phyloP scores from a whole-genome alignment of 1,140 invertebrate genomes.

The Eciton burchellii region DNA sequence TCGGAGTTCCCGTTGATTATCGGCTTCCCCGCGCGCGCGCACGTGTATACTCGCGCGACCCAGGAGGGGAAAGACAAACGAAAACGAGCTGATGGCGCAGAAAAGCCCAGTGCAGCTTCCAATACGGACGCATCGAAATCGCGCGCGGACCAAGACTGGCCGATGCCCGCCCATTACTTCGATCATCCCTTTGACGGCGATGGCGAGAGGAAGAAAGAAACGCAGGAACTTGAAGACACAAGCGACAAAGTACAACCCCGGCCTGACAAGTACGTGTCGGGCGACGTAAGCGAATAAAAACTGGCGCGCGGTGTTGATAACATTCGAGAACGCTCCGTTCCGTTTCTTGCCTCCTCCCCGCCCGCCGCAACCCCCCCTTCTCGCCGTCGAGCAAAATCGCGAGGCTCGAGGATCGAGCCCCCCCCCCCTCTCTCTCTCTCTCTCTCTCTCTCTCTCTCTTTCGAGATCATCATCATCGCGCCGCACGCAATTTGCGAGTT shows the following conservation, averaged over 20 bases:
- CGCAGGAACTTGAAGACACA: too few relatives aligned
- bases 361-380: too few relatives aligned
- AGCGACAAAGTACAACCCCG: too few relatives aligned
- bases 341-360: too few relatives aligned
- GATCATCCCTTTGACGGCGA: conserved; percentile 23
- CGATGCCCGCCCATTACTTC: not conserved
- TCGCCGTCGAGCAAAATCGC: too few relatives aligned
- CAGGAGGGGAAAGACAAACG: conserved; percentile 31
- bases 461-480: too few relatives aligned
- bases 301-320: not conserved
- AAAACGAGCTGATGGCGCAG: conserved; percentile 44
- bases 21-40: not conserved
- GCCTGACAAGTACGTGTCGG: conserved; percentile 6
- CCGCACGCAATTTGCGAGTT: too few relatives aligned
- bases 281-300: conserved; percentile 5
- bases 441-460: too few relatives aligned
- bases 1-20: conserved; percentile 36
- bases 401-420: too few relatives aligned
- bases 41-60: conserved; percentile 24
- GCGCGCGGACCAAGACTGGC: conserved; percentile 27
- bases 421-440: too few relatives aligned
- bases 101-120: conserved; percentile 38
- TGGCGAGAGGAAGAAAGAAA: not conserved
- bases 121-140: conserved; percentile 57
- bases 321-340: not conserved